Evolutionary conservation across 2,888 invertebrate species (phyloP), one percentile per base, ranked within the genome.

Genomic region (Abscondita cerata): DNA sequence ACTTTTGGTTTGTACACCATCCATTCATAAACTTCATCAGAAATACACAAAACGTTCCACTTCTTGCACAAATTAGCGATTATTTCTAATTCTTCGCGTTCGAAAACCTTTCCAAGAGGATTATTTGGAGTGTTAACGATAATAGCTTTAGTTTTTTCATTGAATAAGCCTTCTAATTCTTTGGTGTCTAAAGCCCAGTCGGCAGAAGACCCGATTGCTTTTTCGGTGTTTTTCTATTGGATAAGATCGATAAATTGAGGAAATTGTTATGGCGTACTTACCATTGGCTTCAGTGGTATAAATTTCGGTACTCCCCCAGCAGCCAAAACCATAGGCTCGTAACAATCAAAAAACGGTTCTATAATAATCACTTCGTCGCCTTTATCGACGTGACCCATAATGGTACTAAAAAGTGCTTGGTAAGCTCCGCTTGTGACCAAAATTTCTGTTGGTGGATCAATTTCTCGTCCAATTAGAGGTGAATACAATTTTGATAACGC

Each of bases 21-120:
- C 96, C 97, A 98, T 80, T 99, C 98, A 72, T 99, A 99, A 0
- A 99, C 99, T 80, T 99, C 99, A 80, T 99, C 99, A 0, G 96
- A 90, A 15, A 99, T 81, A 59, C 96, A 96, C 5, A 99, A 81
- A 2, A 93, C 91, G 78, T 99, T 91, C 86, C 95, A 91, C 75
- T 97, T 94, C 76, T 91, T 92, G 78, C 97, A 98, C 58, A 99
- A 81, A 68, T 90, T 84, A 0, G 96, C 96, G 68, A 99, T 92
- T 66, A 87, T 76, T 70, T 87, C 83, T 67, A 95, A 76, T 78
- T 95, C 95, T 1, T 86, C 80, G 31, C 75, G 68, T 0, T 85
- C 86, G 74, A 90, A 92, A 16, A 96, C 93, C 82, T 99, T 99
- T 44, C 99, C 99, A 0, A 96, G 80, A 0, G 99, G 99, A 81